Evolutionary conservation across 2,888 invertebrate species (phyloP).

Genomic region (Prenolepis imparis): DNA sequence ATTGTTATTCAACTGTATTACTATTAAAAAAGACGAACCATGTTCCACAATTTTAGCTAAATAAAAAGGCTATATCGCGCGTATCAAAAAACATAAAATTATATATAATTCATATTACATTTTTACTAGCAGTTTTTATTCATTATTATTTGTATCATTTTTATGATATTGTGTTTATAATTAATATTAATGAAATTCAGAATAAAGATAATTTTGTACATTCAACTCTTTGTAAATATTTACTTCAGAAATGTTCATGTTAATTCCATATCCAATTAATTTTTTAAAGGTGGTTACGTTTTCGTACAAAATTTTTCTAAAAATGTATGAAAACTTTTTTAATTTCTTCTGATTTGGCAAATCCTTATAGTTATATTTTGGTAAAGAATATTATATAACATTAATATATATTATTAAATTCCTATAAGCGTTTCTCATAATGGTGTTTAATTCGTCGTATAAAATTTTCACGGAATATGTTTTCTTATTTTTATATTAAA

Average conservation of each 20-base stretch:
- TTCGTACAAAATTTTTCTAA: conserved; percentile 4
- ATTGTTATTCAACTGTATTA: too few relatives aligned
- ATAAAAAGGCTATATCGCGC: too few relatives aligned
- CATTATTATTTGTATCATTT: not conserved
- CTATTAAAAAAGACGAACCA: too few relatives aligned
- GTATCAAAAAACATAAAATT: too few relatives aligned
- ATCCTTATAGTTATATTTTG: not conserved
- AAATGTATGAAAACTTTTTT: not conserved
- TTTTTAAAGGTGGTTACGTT: not conserved
- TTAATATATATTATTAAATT: conserved; percentile 19
- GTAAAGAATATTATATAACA: not conserved
- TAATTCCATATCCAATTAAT: not conserved
- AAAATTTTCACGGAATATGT: not conserved
- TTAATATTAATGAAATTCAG: not conserved
- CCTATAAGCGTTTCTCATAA: not conserved
- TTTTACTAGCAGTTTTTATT: not conserved
- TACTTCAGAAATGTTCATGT: not conserved
- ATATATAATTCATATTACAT: too few relatives aligned
- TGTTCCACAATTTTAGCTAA: too few relatives aligned
- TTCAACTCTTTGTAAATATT: not conserved
- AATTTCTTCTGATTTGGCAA: not conserved
- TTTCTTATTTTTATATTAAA: not conserved
- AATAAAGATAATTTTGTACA: not conserved
- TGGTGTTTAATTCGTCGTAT: not conserved
- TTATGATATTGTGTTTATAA: too few relatives aligned